Conservation (phyloP, 2,888 invertebrate species). For the Allygus modestus region DNA sequence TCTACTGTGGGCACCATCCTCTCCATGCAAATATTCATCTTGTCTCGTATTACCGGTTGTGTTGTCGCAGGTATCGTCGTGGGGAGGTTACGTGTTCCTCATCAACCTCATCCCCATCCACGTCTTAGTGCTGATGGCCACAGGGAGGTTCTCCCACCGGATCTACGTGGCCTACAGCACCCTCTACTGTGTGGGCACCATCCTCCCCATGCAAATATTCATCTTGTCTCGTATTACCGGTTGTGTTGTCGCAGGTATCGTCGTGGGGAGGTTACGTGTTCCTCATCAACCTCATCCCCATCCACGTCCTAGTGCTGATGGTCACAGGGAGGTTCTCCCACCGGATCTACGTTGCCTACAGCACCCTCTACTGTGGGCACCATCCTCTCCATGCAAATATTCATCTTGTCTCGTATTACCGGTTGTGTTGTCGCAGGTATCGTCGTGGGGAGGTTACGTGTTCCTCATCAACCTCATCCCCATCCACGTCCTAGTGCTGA, state of each 20-base stretch:
- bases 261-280: conserved; percentile 99
- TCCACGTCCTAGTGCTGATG: conserved; percentile 96
- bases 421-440: no score
- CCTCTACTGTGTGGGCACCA: conserved; percentile 95
- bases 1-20: no score
- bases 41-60: no score
- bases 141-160: conserved; percentile 95
- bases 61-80: conserved; percentile 89
- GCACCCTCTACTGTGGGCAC: conserved; percentile 96
- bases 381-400: conserved; percentile 97
- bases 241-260: conserved; percentile 82
- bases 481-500: no score
- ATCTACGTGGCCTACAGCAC: conserved; percentile 97
- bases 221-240: no score
- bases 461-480: no score
- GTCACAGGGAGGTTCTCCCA: conserved; percentile 95
- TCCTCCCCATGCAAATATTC: conserved; percentile 97
- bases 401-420: no score
- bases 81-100: conserved; percentile 99
- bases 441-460: no score
- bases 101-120: conserved; percentile 98
- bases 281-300: conserved; percentile 97
- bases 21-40: conserved; percentile 73
- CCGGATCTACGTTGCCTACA: conserved; percentile 95
- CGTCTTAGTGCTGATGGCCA: conserved; percentile 93